A percentile compares a stretch with the other conserved stretches of the same genome.
These are phyloP conservation scores for Pyralis farinalis DNA, from an alignment of 2,888 invertebrate species.

Conservation along the genomic window DNA sequence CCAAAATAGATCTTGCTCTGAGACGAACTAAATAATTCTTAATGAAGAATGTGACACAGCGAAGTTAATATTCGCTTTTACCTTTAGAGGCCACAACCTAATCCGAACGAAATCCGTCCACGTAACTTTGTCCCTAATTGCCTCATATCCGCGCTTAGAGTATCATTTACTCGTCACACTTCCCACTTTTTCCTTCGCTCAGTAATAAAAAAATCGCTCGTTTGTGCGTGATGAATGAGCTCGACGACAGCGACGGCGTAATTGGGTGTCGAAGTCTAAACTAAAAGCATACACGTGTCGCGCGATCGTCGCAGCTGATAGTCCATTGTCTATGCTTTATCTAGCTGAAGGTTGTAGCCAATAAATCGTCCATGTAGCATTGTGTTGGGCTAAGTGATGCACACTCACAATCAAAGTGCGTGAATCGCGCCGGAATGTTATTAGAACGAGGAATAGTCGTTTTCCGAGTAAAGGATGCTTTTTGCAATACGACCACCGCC, in stretches of 20 bases:
- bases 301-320: constrained; percentile 56
- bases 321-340: constrained; percentile 73
- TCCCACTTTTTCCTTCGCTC: constrained; percentile 36
- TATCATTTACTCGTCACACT: constrained; percentile 43
- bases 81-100: constrained; percentile 17
- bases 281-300: constrained; percentile 78
- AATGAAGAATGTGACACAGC: not conserved
- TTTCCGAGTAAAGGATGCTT: constrained; percentile 46
- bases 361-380: constrained; percentile 72
- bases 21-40: not conserved
- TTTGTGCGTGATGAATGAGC: constrained; percentile 69
- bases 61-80: constrained; percentile 19
- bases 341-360: constrained; percentile 58
- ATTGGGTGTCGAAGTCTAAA: constrained; percentile 73
- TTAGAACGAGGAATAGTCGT: constrained; percentile 66
- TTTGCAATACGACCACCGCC: constrained; percentile 26
- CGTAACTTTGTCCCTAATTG: constrained; percentile 51
- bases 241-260: constrained; percentile 53
- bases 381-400: constrained; percentile 38
- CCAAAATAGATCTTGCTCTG: not conserved
- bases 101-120: constrained; percentile 36
- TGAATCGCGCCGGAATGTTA: constrained; percentile 67
- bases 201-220: constrained; percentile 58
- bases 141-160: constrained; percentile 34
- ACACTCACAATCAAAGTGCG: constrained; percentile 45